Evolutionary conservation across 2,113 vertebrate species (phyloP).

Genomic region (Microcebus lehilahytsara): DNA sequence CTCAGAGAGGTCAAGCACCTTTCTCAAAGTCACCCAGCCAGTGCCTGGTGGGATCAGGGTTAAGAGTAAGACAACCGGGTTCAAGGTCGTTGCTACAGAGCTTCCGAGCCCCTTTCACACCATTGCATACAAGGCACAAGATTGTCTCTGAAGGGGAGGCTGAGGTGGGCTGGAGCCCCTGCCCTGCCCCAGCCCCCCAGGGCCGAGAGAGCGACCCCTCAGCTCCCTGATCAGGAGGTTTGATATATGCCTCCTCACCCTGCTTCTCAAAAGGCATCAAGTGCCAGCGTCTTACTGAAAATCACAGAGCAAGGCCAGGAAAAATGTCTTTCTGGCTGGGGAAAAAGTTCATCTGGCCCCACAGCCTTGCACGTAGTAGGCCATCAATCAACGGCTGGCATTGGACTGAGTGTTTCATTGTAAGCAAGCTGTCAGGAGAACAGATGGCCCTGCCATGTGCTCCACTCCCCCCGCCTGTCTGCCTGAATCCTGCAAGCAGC

Average conservation of each 20-base stretch:
- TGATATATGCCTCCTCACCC: rapidly evolving
- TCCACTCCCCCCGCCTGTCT: neutral
- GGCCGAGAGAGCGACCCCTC: too few relatives aligned
- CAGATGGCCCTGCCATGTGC: neutral
- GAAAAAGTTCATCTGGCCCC: neutral
- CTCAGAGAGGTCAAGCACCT: neutral
- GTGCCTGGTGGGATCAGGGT: too few relatives aligned
- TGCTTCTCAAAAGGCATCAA: neutral
- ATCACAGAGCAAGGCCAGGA: neutral
- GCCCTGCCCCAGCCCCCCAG: neutral
- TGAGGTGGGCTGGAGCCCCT: neutral
- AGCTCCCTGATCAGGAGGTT: rapidly evolving
- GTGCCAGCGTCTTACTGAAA: neutral
- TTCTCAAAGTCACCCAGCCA: neutral
- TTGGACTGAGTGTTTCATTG: neutral
- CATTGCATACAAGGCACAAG: rapidly evolving
- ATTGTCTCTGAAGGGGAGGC: neutral
- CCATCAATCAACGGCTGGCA: neutral
- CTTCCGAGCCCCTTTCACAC: neutral
- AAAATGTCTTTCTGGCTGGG: neutral
- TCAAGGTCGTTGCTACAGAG: neutral
- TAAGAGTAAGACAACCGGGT: neutral
- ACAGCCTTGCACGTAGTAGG: neutral
- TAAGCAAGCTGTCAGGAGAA: neutral
- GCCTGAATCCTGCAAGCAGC: neutral